Conservation (phyloP, 2,888 invertebrate species). For the Drosophila algonquin region DNA sequence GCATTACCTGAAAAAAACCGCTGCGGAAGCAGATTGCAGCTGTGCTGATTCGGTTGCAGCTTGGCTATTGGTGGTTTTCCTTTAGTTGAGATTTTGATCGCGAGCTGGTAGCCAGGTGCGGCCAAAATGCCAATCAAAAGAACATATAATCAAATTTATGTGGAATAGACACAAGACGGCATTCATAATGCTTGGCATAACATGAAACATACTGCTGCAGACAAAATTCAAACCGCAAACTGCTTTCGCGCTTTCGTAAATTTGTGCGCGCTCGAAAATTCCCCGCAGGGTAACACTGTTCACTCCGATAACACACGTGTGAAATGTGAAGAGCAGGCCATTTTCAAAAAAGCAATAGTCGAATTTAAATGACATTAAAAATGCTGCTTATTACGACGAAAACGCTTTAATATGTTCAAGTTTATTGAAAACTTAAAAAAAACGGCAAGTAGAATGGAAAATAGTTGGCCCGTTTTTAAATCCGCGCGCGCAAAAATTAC, state of each 20-base stretch:
- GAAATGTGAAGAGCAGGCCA: background rate
- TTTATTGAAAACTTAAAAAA: no score
- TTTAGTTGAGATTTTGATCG: constrained; percentile 55
- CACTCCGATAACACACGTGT: background rate
- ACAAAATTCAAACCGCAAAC: background rate
- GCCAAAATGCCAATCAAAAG: background rate
- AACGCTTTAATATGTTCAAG: no score
- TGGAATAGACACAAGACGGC: background rate
- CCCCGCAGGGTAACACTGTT: background rate
- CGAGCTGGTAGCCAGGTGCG: constrained; percentile 18
- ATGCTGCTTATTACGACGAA: no score
- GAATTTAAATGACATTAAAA: no score
- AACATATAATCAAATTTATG: background rate
- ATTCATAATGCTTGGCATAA: no score
- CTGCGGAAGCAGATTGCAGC: constrained; percentile 56
- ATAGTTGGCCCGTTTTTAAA: no score
- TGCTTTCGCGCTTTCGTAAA: background rate
- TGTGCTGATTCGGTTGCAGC: constrained; percentile 56
- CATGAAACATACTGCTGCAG: background rate
- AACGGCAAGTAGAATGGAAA: no score
- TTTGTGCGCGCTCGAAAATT: background rate
- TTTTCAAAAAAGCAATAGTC: background rate
- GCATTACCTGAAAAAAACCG: constrained; percentile 16
- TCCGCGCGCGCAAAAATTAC: no score
- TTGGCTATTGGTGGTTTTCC: constrained; percentile 49